Evolutionary conservation across 2,888 invertebrate species (phyloP), one percentile per base, ranked within the genome.

Genomic region (Macaria liturata): DNA sequence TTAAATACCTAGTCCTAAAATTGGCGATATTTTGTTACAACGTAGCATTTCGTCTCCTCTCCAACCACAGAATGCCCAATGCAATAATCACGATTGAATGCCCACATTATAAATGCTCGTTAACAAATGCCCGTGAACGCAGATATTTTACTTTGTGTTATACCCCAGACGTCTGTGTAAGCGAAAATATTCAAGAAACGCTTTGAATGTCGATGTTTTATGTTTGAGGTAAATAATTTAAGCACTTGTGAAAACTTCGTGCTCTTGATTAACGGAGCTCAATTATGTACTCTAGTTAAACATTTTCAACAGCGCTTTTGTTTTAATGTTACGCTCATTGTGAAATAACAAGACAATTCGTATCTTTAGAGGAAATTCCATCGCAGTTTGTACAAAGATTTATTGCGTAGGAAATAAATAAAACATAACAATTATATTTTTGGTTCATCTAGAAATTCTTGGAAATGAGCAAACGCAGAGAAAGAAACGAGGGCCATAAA

Each of bases 161-260:
- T 81, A 66, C 70, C 69, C 79, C 74, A 74, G 74, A 81, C 77
- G 79, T 81, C 83, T 85, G 83, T 81, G 84, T 86, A 82, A 81
- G 84, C 86, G 72, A 77, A 87, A 90, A 85, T 84, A 86, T 87
- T 87, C 74, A 75, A 78, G 81, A 84, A 86, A 84, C 82, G 81
- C 84, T 90, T 88, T 87, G 83, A 87, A 87, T 84, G 80, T 78
- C 81, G 79, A 87, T 87, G 87, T 88, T 89, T 88, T 87, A 80
- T 88, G 86, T 88, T 88, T 83, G 83, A 83, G 87, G 86, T 83
- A 87, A 88, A 90, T 88, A 87, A 89, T 88, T 68, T 83, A 81
- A 88, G 84, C 81, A 86, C 84, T 89, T 84, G 85, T 79, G 84
- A 88, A 90, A 88, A 89, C 87, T 90, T 87, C 69, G 76, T 75